Conservation (phyloP, 2,797 vertebrate species). For the Characodon lateralis region DNA sequence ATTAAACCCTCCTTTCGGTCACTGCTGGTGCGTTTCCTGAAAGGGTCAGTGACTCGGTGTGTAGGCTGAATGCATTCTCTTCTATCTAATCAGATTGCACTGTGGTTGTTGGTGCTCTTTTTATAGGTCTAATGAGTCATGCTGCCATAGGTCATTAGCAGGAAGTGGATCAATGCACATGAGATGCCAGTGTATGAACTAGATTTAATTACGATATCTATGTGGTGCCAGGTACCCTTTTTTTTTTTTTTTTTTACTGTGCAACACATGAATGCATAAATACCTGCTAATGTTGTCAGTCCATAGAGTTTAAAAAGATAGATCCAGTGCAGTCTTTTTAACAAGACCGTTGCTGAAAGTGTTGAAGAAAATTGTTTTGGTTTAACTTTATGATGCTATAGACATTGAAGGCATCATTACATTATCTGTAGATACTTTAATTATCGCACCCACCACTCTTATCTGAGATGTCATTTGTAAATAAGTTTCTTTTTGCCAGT, state of each 20-base stretch:
- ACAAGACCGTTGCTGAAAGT: background rate
- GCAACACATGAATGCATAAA: slow-evolving; percentile 6
- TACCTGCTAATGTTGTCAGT: background rate
- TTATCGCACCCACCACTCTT: background rate
- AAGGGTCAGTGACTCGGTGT: background rate
- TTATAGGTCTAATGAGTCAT: slow-evolving; percentile 58
- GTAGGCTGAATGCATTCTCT: slow-evolving; percentile 18
- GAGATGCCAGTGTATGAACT: slow-evolving; percentile 53
- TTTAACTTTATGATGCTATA: background rate
- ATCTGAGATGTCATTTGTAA: too few species aligned
- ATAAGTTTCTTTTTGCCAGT: too few species aligned
- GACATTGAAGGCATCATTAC: background rate
- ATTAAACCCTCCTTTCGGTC: slow-evolving; percentile 17
- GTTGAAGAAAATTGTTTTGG: background rate
- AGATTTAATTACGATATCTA: slow-evolving; percentile 53
- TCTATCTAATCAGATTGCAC: slow-evolving; percentile 34
- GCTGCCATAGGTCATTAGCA: slow-evolving; percentile 45
- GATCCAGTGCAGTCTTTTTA: background rate
- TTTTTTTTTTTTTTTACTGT: background rate
- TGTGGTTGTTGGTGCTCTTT: slow-evolving; percentile 42
- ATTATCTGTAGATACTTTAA: background rate
- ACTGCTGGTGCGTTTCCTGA: slow-evolving; percentile 5
- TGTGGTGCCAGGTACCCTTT: slow-evolving; percentile 6
- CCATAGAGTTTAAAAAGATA: background rate
- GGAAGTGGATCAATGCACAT: slow-evolving; percentile 53